phyloP scores from a whole-genome alignment of 1,140 invertebrate species.

The Panagrolaimus sp. region DNA sequence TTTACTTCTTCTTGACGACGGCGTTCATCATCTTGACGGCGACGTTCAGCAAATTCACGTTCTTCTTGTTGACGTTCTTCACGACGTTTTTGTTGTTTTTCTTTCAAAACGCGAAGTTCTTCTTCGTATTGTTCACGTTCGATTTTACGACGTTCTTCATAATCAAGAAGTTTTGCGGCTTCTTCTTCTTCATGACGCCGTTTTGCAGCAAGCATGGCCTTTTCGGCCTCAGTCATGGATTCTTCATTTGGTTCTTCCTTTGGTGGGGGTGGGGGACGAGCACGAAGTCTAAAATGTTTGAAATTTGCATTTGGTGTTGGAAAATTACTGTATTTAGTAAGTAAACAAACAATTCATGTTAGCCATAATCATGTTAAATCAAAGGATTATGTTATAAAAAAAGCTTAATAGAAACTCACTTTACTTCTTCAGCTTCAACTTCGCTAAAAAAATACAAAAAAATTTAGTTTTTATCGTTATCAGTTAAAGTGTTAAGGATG shows the following conservation, averaged over 20 bases:
- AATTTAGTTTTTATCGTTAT: conserved; percentile 5
- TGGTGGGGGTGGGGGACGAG: conserved; percentile 23
- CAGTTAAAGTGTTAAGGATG: conserved; percentile 13
- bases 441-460: conserved; percentile 4
- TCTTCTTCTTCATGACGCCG: conserved; percentile 59
- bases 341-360: conserved; percentile 35
- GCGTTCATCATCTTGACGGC: conserved; percentile 47
- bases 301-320: not conserved
- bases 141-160: conserved; percentile 50
- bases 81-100: conserved; percentile 48
- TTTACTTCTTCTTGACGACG: conserved; percentile 43
- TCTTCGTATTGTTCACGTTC: conserved; percentile 50
- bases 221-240: conserved; percentile 51
- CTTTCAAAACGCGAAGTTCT: conserved; percentile 53
- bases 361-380: conserved; percentile 18
- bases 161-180: conserved; percentile 52
- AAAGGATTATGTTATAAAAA: not conserved
- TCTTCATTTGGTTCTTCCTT: conserved; percentile 38
- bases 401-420: conserved; percentile 11
- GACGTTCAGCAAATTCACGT: conserved; percentile 47
- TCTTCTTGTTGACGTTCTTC: conserved; percentile 55
- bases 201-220: conserved; percentile 47
- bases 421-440: conserved; percentile 22
- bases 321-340: conserved; percentile 16
- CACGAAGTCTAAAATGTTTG: conserved; percentile 17